These are phyloP conservation scores for Lepus americanus DNA, from an alignment of 2,113 vertebrate species.

Conservation along the genomic window DNA sequence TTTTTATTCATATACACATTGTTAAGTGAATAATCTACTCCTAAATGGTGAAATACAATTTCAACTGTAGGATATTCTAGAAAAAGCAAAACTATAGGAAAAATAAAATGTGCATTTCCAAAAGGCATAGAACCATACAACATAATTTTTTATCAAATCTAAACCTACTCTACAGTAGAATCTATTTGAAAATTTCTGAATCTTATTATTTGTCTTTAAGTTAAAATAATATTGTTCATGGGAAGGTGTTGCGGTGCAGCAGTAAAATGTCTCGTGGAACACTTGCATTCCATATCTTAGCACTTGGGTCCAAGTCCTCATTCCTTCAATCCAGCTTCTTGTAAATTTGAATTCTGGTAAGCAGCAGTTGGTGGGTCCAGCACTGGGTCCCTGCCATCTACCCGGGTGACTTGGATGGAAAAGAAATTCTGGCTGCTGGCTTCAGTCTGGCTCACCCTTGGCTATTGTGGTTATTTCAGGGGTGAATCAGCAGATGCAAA, in stretches of 20 bases:
- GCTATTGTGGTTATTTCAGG: too few relatives aligned
- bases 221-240: neutral
- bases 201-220: neutral
- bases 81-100: neutral
- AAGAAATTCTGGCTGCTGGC: too few relatives aligned
- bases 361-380: too few relatives aligned
- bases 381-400: too few relatives aligned
- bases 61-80: neutral
- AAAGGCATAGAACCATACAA: neutral
- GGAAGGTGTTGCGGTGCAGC: neutral
- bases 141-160: neutral
- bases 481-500: too few relatives aligned
- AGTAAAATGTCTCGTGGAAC: too few relatives aligned
- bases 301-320: too few relatives aligned
- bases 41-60: neutral
- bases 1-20: neutral
- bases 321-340: too few relatives aligned
- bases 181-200: neutral
- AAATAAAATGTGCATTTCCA: neutral
- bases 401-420: too few relatives aligned
- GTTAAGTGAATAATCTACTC: neutral
- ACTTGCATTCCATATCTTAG: too few relatives aligned
- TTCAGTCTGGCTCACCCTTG: too few relatives aligned
- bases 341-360: too few relatives aligned
- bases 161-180: neutral